phyloP scores from a whole-genome alignment of 1,140 invertebrate species.

The Bombus superbus region DNA sequence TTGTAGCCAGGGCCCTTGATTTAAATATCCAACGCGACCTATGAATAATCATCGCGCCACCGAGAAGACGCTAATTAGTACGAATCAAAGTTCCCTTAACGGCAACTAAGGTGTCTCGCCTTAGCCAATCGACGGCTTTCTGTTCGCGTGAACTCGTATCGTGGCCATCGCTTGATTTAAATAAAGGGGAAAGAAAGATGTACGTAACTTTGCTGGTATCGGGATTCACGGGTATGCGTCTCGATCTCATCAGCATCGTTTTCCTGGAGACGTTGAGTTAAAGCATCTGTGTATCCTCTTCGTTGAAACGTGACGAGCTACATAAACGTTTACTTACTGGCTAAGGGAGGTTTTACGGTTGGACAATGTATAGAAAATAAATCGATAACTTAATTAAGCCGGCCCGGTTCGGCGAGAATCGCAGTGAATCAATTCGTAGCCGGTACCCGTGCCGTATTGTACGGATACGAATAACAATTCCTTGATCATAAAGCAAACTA shows the following conservation, averaged over 20 bases:
- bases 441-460: constrained; percentile 53
- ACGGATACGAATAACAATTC: constrained; percentile 74
- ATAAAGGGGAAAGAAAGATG: neutral
- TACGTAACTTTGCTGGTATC: constrained; percentile 20
- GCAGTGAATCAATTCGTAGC: constrained; percentile 76
- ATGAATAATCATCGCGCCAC: constrained; percentile 18
- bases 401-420: constrained; percentile 61
- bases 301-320: constrained; percentile 64
- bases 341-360: constrained; percentile 54
- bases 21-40: constrained; percentile 29
- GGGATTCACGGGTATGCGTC: constrained; percentile 30
- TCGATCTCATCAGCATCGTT: constrained; percentile 50
- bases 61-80: constrained; percentile 23
- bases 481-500: constrained; percentile 74
- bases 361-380: constrained; percentile 77
- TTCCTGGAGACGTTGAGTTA: constrained; percentile 40
- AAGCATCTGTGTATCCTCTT: constrained; percentile 16
- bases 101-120: neutral
- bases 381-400: constrained; percentile 80
- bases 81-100: constrained; percentile 17
- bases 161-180: constrained; percentile 24
- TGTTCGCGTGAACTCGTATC: constrained; percentile 12
- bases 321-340: constrained; percentile 67
- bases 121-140: neutral
- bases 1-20: neutral